Evolutionary conservation across 2,113 vertebrate genomes (phyloP).

Genomic region (Clinocottus analis): DNA sequence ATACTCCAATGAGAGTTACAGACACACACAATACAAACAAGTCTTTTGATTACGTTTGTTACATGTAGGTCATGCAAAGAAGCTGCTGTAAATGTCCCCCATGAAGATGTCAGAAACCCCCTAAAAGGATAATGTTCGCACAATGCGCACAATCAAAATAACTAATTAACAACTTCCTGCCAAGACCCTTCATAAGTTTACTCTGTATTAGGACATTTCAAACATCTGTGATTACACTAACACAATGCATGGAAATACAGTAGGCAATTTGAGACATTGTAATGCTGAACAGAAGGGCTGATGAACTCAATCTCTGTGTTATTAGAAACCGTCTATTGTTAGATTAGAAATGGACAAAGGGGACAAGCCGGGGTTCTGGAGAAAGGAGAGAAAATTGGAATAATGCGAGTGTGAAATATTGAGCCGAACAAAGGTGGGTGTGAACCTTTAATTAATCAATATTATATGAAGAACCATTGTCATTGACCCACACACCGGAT

Average conservation of each 20-base stretch:
- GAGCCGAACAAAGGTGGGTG: slow-evolving; percentile 50
- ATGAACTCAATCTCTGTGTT: slow-evolving; percentile 29
- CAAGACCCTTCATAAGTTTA: slow-evolving; percentile 24
- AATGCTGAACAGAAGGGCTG: slow-evolving; percentile 25
- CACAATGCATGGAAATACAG: slow-evolving; percentile 45
- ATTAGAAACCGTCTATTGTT: slow-evolving; percentile 32
- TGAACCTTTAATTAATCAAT: slow-evolving; percentile 37
- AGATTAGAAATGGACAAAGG: slow-evolving; percentile 11
- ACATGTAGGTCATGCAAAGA: not conserved
- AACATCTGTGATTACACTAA: slow-evolving; percentile 43
- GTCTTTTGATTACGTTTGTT: not conserved
- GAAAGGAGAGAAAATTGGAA: slow-evolving; percentile 3
- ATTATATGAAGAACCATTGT: slow-evolving; percentile 35
- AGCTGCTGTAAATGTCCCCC: not conserved
- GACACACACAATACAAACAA: not conserved
- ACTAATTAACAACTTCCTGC: slow-evolving; percentile 37
- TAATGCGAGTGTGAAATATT: slow-evolving; percentile 58
- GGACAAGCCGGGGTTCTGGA: not conserved
- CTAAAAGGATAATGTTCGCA: slow-evolving; percentile 17
- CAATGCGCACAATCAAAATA: slow-evolving; percentile 12
- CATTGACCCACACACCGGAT: slow-evolving; percentile 49
- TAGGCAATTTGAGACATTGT: slow-evolving; percentile 35
- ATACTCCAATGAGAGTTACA: not conserved
- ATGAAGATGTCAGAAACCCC: slow-evolving; percentile 5
- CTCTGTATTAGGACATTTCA: slow-evolving; percentile 42